Percentiles rank a stretch among this genome's conserved stretches.
Evolutionary conservation across 2,113 vertebrate species (phyloP).

Genomic region (Sander lucioperca): DNA sequence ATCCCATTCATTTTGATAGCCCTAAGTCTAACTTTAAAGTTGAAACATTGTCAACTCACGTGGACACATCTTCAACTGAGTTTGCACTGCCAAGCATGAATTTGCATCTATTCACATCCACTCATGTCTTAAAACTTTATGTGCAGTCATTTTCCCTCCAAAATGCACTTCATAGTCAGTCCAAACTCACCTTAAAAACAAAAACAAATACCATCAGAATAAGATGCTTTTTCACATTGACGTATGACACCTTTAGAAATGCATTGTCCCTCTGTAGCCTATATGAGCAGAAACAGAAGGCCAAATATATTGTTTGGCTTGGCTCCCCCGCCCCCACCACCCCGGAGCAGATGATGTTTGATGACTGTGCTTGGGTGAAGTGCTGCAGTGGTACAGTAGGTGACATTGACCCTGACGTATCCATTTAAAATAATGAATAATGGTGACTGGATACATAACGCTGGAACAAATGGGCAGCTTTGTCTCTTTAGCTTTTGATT

Average conservation of each 20-base stretch:
- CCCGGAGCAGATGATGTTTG: conserved; percentile 29
- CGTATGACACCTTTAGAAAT: background rate
- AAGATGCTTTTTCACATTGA: background rate
- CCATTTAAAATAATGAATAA: conserved; percentile 47
- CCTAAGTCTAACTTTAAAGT: too few species aligned
- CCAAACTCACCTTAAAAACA: background rate
- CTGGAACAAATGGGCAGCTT: conserved; percentile 5
- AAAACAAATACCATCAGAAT: background rate
- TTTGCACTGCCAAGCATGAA: too few species aligned
- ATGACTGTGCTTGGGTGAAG: conserved; percentile 32
- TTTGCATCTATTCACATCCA: background rate
- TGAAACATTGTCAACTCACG: too few species aligned
- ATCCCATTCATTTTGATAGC: too few species aligned
- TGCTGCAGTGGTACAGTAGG: background rate
- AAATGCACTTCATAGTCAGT: background rate
- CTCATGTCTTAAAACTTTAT: background rate
- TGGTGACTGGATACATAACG: background rate
- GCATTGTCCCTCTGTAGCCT: background rate
- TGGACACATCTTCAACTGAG: too few species aligned
- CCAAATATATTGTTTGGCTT: conserved; percentile 27
- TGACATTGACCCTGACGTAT: conserved; percentile 28
- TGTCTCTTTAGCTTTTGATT: conserved; percentile 21
- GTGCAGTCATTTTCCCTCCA: background rate
- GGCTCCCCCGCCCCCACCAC: background rate
- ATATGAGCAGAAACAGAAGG: conserved; percentile 9